Conservation (phyloP, 37 sponge, comb jelly and placozoan genomes). For the Trichoplax adhaerens region DNA sequence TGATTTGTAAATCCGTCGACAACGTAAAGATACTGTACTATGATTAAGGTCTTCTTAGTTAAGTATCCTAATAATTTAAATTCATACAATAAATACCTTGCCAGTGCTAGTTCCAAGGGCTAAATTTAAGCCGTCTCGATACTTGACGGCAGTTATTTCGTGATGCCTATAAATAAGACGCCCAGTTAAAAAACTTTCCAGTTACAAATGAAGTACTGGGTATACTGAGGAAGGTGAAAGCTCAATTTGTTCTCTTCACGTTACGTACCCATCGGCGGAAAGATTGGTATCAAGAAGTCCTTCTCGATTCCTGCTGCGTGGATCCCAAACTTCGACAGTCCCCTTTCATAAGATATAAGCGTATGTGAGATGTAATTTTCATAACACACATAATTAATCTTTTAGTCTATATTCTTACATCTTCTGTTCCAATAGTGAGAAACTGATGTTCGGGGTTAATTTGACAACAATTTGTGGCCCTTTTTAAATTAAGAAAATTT, state of each 20-base stretch:
- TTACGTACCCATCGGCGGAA: too few relatives aligned
- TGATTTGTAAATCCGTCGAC: neutral
- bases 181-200: too few relatives aligned
- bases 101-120: slow-evolving; percentile 73
- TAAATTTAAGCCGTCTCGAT: slow-evolving; percentile 44
- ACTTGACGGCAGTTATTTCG: slow-evolving; percentile 53
- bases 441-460: slow-evolving; percentile 62
- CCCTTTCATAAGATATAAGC: slow-evolving; percentile 19
- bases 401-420: slow-evolving; percentile 17
- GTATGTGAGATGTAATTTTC: too few relatives aligned
- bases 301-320: slow-evolving; percentile 41
- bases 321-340: slow-evolving; percentile 89
- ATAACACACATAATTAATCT: too few relatives aligned
- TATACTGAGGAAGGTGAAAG: too few relatives aligned
- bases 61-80: too few relatives aligned
- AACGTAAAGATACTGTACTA: neutral
- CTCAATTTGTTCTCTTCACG: too few relatives aligned
- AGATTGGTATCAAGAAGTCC: slow-evolving; percentile 20
- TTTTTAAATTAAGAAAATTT: neutral
- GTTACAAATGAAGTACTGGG: too few relatives aligned
- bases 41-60: too few relatives aligned
- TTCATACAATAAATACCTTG: slow-evolving; percentile 23
- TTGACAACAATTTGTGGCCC: slow-evolving; percentile 45
- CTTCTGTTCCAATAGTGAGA: slow-evolving; percentile 64
- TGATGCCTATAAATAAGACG: neutral